Base-by-base conservation (phyloP, 2,113 vertebrate genomes). In the Rhombomys opimus region DNA sequence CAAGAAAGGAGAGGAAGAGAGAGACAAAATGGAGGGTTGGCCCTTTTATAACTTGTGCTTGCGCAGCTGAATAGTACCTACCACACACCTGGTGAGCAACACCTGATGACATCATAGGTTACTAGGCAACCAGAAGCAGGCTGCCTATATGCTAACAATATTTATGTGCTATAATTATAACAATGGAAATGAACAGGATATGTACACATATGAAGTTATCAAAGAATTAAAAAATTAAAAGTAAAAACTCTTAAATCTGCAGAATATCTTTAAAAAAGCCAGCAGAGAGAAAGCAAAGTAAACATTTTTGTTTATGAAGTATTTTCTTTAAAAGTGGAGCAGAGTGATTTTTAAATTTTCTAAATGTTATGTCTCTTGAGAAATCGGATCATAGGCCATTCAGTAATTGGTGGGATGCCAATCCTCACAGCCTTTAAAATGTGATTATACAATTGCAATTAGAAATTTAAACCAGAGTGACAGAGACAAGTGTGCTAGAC, bases 381-480 rank as follows among this genome's bases (percentile, higher is more conserved):
- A 95, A 95, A 91, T 57, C 78, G 32, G 63, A 63, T 89, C 38
- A 82, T 68, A 73, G 32, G 65, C 7, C 17, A 84, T 96, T 95
- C 65, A 61, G 38, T 72, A 70, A n/a, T 23, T 84, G 87, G 78
- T 70, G 13, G 50, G 27, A 50, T 90, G 80, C 12, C 50, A 92
- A 22, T 93, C 93, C 61, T 95, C 32, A 80, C 93, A 87, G 68
- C 95, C 35, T 72, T 95, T 91, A 4, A 86, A 77, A 77, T 81
- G 35, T 11, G 30, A 32, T 84, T 93, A n/a, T 96, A 41, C 84
- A 95, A 94, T 92, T 88, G 52, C 87, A 81, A 75, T 95, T 50
- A 63, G 77, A 89, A 87, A 67, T 90, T 57, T 85, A 70, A 94
- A 88, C n/a, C 30, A 82, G 35, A 65, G 67, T 52, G 25, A 76